Percentiles rank a stretch among this genome's conserved stretches.
Conservation (phyloP, 2,797 vertebrate species). For the Pyrrhura leucotis region DNA sequence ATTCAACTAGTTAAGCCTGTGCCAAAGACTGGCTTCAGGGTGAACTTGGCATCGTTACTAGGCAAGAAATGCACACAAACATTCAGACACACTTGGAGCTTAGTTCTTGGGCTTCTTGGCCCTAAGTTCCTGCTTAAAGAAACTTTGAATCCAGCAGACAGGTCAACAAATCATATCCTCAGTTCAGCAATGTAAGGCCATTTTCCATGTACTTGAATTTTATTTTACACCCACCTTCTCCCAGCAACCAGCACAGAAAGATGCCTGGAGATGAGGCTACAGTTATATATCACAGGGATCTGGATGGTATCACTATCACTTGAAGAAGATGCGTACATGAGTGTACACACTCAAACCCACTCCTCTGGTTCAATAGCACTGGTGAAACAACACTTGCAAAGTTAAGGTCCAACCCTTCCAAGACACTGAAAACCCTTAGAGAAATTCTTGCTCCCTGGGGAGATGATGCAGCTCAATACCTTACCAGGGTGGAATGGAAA, state of each 20-base stretch:
- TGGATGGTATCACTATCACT: neutral
- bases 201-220: neutral
- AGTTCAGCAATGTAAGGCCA: neutral
- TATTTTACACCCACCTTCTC: neutral
- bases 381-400: neutral
- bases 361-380: neutral
- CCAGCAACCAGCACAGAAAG: neutral
- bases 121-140: neutral
- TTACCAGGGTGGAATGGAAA: neutral
- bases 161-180: neutral
- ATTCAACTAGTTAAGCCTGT: neutral
- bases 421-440: neutral
- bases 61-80: conserved; percentile 5
- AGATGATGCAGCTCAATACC: neutral
- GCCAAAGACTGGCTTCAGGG: conserved; percentile 11
- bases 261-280: neutral
- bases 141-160: neutral
- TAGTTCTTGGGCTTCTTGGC: neutral
- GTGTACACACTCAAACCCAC: neutral
- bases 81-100: neutral
- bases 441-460: neutral
- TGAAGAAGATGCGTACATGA: neutral
- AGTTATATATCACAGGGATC: neutral
- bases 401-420: neutral
- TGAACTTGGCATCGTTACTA: neutral